Conservation (phyloP, 1,140 invertebrate species). For the Dreissena polymorpha region DNA sequence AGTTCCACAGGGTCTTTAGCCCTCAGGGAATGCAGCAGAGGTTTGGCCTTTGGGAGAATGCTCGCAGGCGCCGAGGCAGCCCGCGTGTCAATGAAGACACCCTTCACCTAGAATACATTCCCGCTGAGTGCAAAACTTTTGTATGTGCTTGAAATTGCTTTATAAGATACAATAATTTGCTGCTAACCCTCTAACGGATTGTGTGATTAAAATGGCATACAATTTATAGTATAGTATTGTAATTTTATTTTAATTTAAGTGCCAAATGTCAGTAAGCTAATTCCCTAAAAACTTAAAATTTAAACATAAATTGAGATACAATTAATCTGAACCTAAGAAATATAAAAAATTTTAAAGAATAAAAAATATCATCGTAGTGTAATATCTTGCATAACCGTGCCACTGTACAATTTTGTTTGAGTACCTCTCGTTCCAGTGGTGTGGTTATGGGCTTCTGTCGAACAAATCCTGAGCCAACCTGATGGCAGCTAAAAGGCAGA, state of each 20-base stretch:
- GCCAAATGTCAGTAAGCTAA: neutral
- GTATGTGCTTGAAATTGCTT: too few species aligned
- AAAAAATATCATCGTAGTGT: neutral
- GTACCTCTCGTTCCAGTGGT: constrained; percentile 71
- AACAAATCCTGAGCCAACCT: constrained; percentile 75
- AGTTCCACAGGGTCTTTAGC: constrained; percentile 76
- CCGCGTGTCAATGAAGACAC: constrained; percentile 74
- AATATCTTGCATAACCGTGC: neutral
- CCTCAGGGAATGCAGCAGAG: constrained; percentile 73
- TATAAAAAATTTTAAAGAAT: too few species aligned
- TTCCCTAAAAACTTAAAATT: too few species aligned
- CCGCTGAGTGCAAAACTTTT: too few species aligned
- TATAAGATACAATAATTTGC: too few species aligned
- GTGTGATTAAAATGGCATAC: too few species aligned
- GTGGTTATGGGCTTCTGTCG: constrained; percentile 71
- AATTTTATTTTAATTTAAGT: too few species aligned
- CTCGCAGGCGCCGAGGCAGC: constrained; percentile 72
- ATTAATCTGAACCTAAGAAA: too few species aligned
- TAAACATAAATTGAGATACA: too few species aligned
- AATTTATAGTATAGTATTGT: too few species aligned
- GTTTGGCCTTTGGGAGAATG: constrained; percentile 72
- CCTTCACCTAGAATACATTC: constrained; percentile 62
- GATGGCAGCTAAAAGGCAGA: constrained; percentile 69
- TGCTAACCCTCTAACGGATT: too few species aligned
- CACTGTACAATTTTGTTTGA: neutral